Conservation (phyloP, 2,888 invertebrate genomes). For the Trichacis sp. region DNA sequence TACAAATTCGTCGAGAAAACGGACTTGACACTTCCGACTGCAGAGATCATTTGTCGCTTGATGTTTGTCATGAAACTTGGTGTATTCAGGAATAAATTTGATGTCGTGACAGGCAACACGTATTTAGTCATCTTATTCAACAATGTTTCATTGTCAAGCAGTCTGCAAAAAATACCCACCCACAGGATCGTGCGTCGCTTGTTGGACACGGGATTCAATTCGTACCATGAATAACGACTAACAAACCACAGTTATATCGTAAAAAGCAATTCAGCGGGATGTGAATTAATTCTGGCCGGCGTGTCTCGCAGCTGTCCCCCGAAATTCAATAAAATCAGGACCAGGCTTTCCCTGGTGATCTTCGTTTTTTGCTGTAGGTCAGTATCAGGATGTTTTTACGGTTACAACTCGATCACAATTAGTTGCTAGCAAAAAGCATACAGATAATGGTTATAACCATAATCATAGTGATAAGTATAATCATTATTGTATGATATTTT, state of each 20-base stretch:
- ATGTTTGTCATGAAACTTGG: conserved; percentile 27
- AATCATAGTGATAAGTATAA: too few species aligned
- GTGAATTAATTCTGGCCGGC: conserved; percentile 65
- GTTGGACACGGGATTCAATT: conserved; percentile 60
- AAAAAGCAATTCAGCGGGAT: conserved; percentile 67
- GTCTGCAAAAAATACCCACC: conserved; percentile 41
- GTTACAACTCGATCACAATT: too few species aligned
- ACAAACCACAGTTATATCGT: conserved; percentile 69
- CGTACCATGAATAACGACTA: conserved; percentile 66
- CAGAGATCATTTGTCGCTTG: conserved; percentile 31
- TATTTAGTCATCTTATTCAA: conserved; percentile 45
- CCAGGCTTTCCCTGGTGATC: conserved; percentile 56
- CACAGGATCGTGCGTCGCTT: conserved; percentile 33
- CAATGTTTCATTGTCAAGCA: conserved; percentile 40
- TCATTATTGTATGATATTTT: too few species aligned
- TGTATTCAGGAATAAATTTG: conserved; percentile 39
- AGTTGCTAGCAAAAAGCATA: too few species aligned
- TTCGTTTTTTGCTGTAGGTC: too few species aligned
- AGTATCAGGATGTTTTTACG: too few species aligned
- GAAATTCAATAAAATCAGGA: conserved; percentile 64
- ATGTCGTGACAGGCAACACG: conserved; percentile 41
- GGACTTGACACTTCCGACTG: background rate
- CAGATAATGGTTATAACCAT: too few species aligned
- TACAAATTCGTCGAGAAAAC: background rate
- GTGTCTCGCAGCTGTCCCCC: conserved; percentile 35